A percentile compares a stretch with the other conserved stretches of the same genome.
phyloP scores from a whole-genome alignment of 2,113 vertebrate species.

The Nematolebias whitei region DNA sequence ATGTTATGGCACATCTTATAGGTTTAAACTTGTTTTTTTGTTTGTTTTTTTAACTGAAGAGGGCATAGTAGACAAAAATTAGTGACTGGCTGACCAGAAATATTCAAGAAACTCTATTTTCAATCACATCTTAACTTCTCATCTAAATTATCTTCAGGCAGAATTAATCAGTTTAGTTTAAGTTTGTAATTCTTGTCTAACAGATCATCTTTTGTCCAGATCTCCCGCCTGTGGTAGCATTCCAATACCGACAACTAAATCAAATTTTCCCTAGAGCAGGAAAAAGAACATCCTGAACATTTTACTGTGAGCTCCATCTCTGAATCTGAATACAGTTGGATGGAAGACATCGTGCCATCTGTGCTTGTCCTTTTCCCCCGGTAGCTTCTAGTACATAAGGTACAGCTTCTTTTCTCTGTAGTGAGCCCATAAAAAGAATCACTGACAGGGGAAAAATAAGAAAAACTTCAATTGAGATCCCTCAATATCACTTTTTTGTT shows the following conservation, averaged over 20 bases:
- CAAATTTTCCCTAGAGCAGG: background rate
- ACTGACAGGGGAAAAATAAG: background rate
- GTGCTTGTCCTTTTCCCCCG: background rate
- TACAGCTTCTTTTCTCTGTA: background rate
- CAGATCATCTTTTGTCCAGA: background rate
- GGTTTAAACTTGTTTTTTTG: too few relatives aligned
- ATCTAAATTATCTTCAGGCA: too few relatives aligned
- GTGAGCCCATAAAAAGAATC: background rate
- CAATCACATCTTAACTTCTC: too few relatives aligned
- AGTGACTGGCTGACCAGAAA: too few relatives aligned
- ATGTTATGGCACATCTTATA: too few relatives aligned
- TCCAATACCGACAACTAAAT: background rate
- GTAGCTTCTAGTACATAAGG: background rate
- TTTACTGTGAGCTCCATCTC: background rate
- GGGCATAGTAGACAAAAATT: too few relatives aligned
- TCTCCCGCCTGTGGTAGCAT: background rate
- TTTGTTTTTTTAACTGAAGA: too few relatives aligned
- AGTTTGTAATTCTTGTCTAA: background rate
- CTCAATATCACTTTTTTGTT: background rate
- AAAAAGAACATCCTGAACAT: background rate
- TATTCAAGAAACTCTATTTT: too few relatives aligned
- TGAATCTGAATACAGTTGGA: background rate
- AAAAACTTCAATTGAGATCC: background rate
- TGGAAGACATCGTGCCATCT: background rate
- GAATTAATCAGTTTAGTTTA: too few relatives aligned